These are phyloP conservation scores for Hepsetus odoe DNA, from an alignment of 2,113 vertebrate species.

Conservation along the genomic window DNA sequence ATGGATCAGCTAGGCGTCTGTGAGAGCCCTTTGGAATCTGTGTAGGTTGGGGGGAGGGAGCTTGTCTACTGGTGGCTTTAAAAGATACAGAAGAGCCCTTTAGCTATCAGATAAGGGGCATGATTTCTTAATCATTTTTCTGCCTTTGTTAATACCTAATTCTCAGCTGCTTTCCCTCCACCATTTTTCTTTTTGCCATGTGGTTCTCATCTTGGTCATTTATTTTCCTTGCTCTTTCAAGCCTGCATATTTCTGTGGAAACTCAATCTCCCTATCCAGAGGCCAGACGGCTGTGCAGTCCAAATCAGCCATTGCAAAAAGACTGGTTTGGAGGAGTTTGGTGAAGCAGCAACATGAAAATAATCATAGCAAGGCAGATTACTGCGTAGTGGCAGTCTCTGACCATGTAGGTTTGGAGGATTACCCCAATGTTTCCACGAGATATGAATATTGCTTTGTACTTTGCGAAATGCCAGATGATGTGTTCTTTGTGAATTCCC, in stretches of 20 bases:
- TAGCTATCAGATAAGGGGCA: conserved; percentile 32
- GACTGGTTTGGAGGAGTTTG: not conserved
- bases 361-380: conserved; percentile 23
- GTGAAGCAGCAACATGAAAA: conserved; percentile 33
- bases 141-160: not conserved
- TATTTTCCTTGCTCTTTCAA: conserved; percentile 64
- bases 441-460: not conserved
- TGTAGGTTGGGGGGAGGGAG: conserved; percentile 44
- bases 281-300: conserved; percentile 22
- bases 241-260: conserved; percentile 67
- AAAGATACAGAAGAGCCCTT: conserved; percentile 28
- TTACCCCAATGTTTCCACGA: not conserved
- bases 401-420: not conserved
- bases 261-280: conserved; percentile 59
- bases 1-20: conserved; percentile 55
- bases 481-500: not conserved
- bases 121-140: not conserved
- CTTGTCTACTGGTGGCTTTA: conserved; percentile 41
- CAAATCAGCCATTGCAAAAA: conserved; percentile 9
- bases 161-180: conserved; percentile 1
- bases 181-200: conserved; percentile 61
- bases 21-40: conserved; percentile 33
- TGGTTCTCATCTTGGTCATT: conserved; percentile 74
- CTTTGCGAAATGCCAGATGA: no score
- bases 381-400: not conserved